Base-by-base conservation (phyloP, 1,140 invertebrate species). In the Sweltsa coloradensis region DNA sequence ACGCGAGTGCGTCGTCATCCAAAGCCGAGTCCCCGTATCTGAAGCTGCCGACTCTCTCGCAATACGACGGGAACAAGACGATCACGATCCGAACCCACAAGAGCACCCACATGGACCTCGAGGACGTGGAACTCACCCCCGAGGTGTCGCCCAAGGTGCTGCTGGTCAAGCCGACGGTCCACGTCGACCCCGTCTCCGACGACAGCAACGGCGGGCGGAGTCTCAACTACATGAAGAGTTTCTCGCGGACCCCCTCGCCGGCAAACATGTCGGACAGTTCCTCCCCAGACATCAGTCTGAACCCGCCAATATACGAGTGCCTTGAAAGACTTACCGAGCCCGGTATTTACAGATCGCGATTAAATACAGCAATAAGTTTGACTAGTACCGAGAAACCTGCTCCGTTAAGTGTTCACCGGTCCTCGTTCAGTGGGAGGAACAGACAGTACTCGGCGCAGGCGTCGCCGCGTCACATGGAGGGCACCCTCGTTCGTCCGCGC, bases 141-240 rank as follows among this genome's bases (percentile, higher is more conserved):
- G 27, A n/a, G 3, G n/a, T 13, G 6, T 26, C 27, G 18, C 23
- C 24, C 14, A 41, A 42, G n/a, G 43, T 21, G 25, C 34, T 16
- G 13, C 31, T 50, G 7, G 42, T 50, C 11, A 50, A 50, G 14
- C 50, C 50, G 2, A 48, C 39, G 7, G 50, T 51, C 3, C 45
- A 41, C 21, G 45, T 51, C 22, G 50, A 51, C 18, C 45, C 25
- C 4, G 50, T 47, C 11, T 34, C 26, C 14, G 50, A 48, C n/a
- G 50, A 51, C 5, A 43, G 34, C 19, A 34, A 26, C 14, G 34
- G n/a, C 13, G 34, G 34, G 7, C 26, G 40, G 6, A 50, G 29
- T 50, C 47, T 68, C 36, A 59, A 62, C 34, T 62, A 65, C 49
- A 68, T 69, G 67, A 66, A 64, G 41, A 69, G 66, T 47, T 70